Conservation (phyloP, 2,113 vertebrate genomes). For the Crypturellus undulatus region DNA sequence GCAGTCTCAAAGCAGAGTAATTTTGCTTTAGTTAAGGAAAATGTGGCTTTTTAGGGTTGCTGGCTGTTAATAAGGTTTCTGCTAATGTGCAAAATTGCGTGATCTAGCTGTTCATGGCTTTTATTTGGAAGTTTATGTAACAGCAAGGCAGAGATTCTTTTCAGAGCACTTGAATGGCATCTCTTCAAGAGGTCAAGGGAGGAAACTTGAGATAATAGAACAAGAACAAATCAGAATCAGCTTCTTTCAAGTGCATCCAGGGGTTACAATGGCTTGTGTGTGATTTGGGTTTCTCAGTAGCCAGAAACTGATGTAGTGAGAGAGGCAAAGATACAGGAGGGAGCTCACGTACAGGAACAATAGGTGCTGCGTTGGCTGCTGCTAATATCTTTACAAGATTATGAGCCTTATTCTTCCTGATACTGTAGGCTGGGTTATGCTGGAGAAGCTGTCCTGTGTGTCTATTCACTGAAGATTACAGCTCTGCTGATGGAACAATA, state of each 20-base stretch:
- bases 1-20: not conserved
- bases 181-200: slow-evolving; percentile 53
- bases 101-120: slow-evolving; percentile 54
- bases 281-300: slow-evolving; percentile 42
- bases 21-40: slow-evolving; percentile 5
- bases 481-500: not conserved
- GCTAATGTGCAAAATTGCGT: not conserved
- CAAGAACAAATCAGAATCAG: slow-evolving; percentile 22
- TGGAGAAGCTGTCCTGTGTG: not conserved
- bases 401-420: not conserved
- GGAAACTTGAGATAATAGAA: slow-evolving; percentile 59
- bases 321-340: not conserved
- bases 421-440: not conserved
- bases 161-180: slow-evolving; percentile 50
- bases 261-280: slow-evolving; percentile 18
- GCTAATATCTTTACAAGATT: slow-evolving; percentile 24
- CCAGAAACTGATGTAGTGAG: slow-evolving; percentile 13
- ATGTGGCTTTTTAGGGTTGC: not conserved
- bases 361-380: slow-evolving; percentile 8
- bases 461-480: not conserved
- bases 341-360: slow-evolving; percentile 56
- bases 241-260: slow-evolving; percentile 53
- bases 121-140: slow-evolving; percentile 59
- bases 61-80: slow-evolving; percentile 26
- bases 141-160: slow-evolving; percentile 53